Evolutionary conservation across 2,113 vertebrate species (phyloP), one percentile per base, ranked within the genome.

Genomic region (Protomyctophum bolini): DNA sequence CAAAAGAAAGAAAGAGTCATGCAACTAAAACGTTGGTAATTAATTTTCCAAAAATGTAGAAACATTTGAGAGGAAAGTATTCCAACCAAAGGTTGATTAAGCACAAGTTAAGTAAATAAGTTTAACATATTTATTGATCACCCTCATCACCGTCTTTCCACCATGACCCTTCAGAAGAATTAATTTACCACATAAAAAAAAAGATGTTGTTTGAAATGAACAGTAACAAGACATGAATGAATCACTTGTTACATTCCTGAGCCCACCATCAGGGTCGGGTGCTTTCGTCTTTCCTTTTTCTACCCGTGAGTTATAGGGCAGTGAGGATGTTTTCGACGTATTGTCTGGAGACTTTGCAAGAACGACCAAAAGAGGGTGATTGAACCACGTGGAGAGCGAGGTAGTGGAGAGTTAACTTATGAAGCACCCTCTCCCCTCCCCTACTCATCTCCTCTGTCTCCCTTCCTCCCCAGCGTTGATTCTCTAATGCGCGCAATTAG

Each of bases 401-500:
- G 68, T 52, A 72, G 66, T 67, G 63, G 72, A 67, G 63, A 55
- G 55, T 74, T 77, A 86, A 86, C 71, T 82, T 80, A 73, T 50
- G 66, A 56, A 73, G 60, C 62, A 72, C 68, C 72, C 52, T 45
- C 58, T 59, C 63, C 73, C 66, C 60, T 64, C 58, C 66, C 77
- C 69, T 73, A 1, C 33, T 6, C 21, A 21, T 21, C 33, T 41
- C 33, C 55, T 75, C 65, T 41, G 64, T 81, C 81, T 76, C 65
- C 88, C 66, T 83, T 85, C 91, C 87, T 86, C 70, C 86, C 80
- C 90, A 90, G 76, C 79, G 71, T 83, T 86, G 71, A 79, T 73
- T 77, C 86, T 87, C 81, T 94, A 94, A 94, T 88, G 81, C 87
- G 90, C 85, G 85, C 92, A 94, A 95, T 96, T 95, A 96, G 90